Base-by-base conservation (phyloP, 2,113 vertebrate species). In the Crotophaga sulcirostris region DNA sequence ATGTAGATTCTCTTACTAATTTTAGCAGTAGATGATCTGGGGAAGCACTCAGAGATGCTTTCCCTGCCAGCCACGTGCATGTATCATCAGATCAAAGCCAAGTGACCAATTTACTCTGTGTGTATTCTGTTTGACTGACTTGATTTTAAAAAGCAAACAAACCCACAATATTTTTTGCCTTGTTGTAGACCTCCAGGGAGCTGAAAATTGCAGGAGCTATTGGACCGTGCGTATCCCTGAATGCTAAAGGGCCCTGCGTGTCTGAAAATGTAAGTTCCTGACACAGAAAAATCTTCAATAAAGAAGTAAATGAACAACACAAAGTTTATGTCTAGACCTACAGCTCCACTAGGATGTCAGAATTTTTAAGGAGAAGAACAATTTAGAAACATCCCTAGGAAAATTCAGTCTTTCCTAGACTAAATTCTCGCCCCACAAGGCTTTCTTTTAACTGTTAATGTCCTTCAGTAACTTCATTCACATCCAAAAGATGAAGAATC, bases 121-220 rank as follows among this genome's bases (percentile, higher is more conserved):
- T 81, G 34, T 63, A 25, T 67, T 77, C 82, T 51, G 0, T 84
- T 82, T 78, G 24, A 89, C n/a, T 67, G 70, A 74, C 16, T 26
- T 90, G 2, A 42, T 78, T 25, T 2, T 24, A 66, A 64, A 26
- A 9, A 34, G 3, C 7, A 18, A 79, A 10, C 16, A 21, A 62
- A 45, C 4, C 11, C 10, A 44, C 3, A 40, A 42, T 9, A 78
- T 81, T 73, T 94, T 68, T 42, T n/a, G 26, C 10, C 81, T 90
- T 93, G 9, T 88, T 97, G 62, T 73, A 99, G 99, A 99, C 99
- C 4, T 99, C 99, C 29, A 98, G 99, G 93, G 99, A 99, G 86
- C 97, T 99, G 97, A 99, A 99, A 94, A 98, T 99, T 60, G 98
- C 98, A 16, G 99, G 99, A 59, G 97, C 99, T 84, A 99, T 99